Conservation (phyloP, 2,888 invertebrate genomes). For the Dryadula phaetusa region DNA sequence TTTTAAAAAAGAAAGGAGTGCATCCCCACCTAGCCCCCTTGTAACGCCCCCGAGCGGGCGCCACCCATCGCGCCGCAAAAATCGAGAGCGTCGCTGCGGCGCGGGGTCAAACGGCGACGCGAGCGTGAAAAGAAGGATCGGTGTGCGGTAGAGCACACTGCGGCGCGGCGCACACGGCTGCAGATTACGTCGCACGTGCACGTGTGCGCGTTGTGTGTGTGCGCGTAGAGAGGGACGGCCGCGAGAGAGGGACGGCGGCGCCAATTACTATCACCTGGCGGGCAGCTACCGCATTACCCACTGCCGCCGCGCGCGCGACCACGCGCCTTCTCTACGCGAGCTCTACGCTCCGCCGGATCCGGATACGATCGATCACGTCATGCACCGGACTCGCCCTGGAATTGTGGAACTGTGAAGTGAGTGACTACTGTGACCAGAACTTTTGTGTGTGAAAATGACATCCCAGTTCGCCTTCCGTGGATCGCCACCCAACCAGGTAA, state of each 20-base stretch:
- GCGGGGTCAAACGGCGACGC: slow-evolving; percentile 84
- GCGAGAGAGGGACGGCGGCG: slow-evolving; percentile 79
- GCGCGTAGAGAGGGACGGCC: slow-evolving; percentile 78
- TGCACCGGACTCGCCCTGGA: slow-evolving; percentile 53
- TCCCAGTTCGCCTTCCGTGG: slow-evolving; percentile 83
- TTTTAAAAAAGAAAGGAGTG: slow-evolving; percentile 83
- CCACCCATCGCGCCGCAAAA: slow-evolving; percentile 87
- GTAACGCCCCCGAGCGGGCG: slow-evolving; percentile 78
- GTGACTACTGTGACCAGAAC: slow-evolving; percentile 72
- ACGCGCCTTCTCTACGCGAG: slow-evolving; percentile 62
- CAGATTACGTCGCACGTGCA: no score
- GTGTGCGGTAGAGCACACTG: slow-evolving; percentile 58
- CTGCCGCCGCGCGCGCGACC: slow-evolving; percentile 85
- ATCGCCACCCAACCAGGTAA: slow-evolving; percentile 82
- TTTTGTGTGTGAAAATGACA: slow-evolving; percentile 74
- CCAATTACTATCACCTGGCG: slow-evolving; percentile 86
- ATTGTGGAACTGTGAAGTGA: slow-evolving; percentile 80
- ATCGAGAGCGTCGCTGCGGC: slow-evolving; percentile 84
- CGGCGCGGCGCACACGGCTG: not conserved
- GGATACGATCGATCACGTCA: slow-evolving; percentile 59
- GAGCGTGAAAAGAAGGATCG: slow-evolving; percentile 83
- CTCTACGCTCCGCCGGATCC: slow-evolving; percentile 58
- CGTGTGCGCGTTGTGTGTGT: slow-evolving; percentile 71
- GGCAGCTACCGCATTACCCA: slow-evolving; percentile 87
- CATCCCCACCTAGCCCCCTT: slow-evolving; percentile 73